Evolutionary conservation across 2,888 invertebrate genomes (phyloP), one percentile per base, ranked within the genome.

Genomic region (Lasius platythorax): DNA sequence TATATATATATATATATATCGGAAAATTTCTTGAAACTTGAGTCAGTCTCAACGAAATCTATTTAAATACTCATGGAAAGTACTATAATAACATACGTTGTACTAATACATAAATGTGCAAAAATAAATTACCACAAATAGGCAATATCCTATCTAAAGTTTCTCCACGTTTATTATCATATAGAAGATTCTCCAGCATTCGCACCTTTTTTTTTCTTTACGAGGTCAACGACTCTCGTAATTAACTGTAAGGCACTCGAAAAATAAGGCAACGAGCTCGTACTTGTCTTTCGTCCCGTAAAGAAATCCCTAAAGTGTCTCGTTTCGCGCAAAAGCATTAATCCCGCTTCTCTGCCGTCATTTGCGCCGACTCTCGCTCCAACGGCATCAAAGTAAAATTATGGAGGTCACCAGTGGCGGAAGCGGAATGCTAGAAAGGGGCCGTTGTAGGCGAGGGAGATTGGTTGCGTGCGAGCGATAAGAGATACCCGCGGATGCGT

Each of bases 391-490:
- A 89, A 88, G 90, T 82, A 76, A 85, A 82, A 73, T 81, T 83
- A 88, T 90, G 86, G 87, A 76, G 90, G 89, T 88, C 89, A 90
- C 73, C 75, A 88, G 70, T 73, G 18, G 64, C 82, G 72, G 53
- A 53, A 83, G 64, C 68, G 68, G 68, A 84, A 79, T 79, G 61
- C 72, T 61, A 79, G 72, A 79, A 79, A 79, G 79, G 33, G 76
- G 5, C 18, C 33, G 73, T 61, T 78, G 43, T 53, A 8, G n/a
- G n/a, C 46, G 50, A 81, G 73, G 61, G 73, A 73, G 61, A 37
- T n/a, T 53, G 12, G 79, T 81, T 37, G 79, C 79, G 37, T 63
- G 73, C 79, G 46, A 63, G 73, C 79, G 61, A 73, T 73, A 73
- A 81, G 61, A 73, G 53, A 63, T 63, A 63, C 18, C 18, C 79